Base-by-base conservation (phyloP, 2,888 invertebrate genomes). In the Plagodis dolabraria region DNA sequence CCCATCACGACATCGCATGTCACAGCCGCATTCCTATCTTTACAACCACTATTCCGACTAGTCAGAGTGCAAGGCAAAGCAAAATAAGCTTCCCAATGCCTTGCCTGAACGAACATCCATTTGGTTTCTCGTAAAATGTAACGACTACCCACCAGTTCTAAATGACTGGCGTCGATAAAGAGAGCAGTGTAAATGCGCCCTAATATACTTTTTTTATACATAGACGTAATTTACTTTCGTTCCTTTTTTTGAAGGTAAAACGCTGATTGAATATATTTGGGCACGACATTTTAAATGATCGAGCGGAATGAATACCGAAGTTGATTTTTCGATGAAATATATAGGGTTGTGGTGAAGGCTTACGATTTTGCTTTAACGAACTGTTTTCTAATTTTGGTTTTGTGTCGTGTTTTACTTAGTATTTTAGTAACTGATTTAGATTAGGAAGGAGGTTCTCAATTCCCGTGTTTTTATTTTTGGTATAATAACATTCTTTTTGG, bases 61-160 rank as follows among this genome's bases (percentile, higher is more conserved):
- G 46, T 35, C 47, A 45, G 60, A 65, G 38, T 54, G 44, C 51
- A 49, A 34, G 46, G n/a, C 0, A 8, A n/a, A 50, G 57, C 36
- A 55, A 62, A 65, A 63, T 65, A 64, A 65, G 59, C 65, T 55
- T 57, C 54, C 60, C 54, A 64, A 63, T 62, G 55, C 49, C 64
- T 58, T 67, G 64, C 64, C 65, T 65, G 64, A 69, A 60, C 63
- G 70, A 60, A 48, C 62, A 58, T 60, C 76, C 78, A 78, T 81
- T 80, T 75, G 65, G 65, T 65, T 56, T 56, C 61, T 71, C 79
- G 73, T 83, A 80, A 83, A 83, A 82, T 68, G 75, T 75, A 78
- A 83, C 74, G 82, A 73, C 72, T 69, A 56, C 63, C 56, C 49
- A 5, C 53, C 63, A 60, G 49, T 47, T 36, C 59, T 55, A 57